Evolutionary conservation across 2,888 invertebrate genomes (phyloP), one percentile per base, ranked within the genome.

Genomic region (Odontocolon sp.): DNA sequence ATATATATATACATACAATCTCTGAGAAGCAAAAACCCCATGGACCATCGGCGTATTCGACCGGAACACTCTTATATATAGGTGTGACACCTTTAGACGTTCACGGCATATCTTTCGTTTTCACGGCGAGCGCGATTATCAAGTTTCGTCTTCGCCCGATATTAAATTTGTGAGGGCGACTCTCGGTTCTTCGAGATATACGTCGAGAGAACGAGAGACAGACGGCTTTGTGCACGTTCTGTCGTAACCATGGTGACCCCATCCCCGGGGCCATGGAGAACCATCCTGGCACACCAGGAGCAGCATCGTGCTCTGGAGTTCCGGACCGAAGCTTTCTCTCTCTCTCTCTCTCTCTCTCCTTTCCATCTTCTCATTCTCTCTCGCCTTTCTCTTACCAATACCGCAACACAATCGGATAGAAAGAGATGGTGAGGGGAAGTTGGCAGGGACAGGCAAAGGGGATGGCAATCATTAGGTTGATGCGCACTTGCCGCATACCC

Each of bases 221-320:
- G 28, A 42, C 56, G 45, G 68, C 67, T 77, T 71, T 77, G 71
- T 71, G 50, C 21, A 50, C 50, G 63, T 36, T 59, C 50, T 68
- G 40, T 26, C 64, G 77, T 77, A 72, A 77, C 77, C 77, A 77
- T 77, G 77, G 77, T 72, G 68, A 77, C n/a, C 63, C 72, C 52
- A 72, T 77, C 68, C 77, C 72, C 16, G 68, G 57, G 40, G 26
- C 50, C 28, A 23, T 38, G 18, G 21, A 52, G 21, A 18, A 11
- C 3, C 40, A 36, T 2, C n/a, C 21, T 36, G 28, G 11, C 6
- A 11, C 42, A 42, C 11, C 47, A 50, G 9, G 5, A 26, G 42
- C 42, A 8, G 3, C 38, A n/a, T n/a, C 40, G 2, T 11, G 47
- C 42, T 75, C 38, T 42, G 45, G 38, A 31, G 56, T 56, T 68